phyloP scores from a whole-genome alignment of 2,888 invertebrate genomes.

The Achlya flavicornis region DNA sequence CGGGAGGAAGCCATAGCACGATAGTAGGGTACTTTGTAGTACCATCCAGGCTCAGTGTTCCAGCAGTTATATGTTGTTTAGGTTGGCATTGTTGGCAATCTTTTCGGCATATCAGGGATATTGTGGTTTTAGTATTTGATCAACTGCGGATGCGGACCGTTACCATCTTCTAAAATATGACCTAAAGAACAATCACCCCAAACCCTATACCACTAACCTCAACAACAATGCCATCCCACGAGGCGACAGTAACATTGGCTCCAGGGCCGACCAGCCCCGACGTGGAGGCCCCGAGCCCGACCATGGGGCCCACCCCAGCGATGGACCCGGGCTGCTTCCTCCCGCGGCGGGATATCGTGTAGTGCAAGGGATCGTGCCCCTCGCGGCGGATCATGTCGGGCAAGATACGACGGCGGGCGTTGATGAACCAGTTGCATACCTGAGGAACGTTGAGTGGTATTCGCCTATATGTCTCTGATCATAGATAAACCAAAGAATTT shows the following conservation, averaged over 20 bases:
- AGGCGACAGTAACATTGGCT: conserved; percentile 55
- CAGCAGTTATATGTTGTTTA: too few relatives aligned
- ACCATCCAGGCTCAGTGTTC: too few relatives aligned
- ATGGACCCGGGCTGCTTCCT: conserved; percentile 85
- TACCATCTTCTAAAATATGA: not conserved
- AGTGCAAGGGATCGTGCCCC: conserved; percentile 95
- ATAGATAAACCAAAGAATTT: too few relatives aligned
- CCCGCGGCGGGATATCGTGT: conserved; percentile 94
- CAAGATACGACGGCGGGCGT: conserved; percentile 94
- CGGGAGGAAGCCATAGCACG: too few relatives aligned
- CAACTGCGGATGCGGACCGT: too few relatives aligned
- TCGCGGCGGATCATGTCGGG: conserved; percentile 97
- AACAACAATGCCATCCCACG: conserved; percentile 72
- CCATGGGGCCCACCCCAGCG: conserved; percentile 57
- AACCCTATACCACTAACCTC: conserved; percentile 48
- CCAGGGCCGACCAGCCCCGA: conserved; percentile 49
- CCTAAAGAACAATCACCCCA: not conserved
- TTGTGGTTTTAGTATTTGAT: too few relatives aligned
- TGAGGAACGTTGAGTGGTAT: conserved; percentile 29
- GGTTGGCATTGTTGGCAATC: too few relatives aligned
- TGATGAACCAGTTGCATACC: conserved; percentile 98
- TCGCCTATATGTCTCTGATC: too few relatives aligned
- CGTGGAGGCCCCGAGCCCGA: conserved; percentile 51
- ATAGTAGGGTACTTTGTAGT: too few relatives aligned
- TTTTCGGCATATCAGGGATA: too few relatives aligned